Conservation (phyloP, 2,888 invertebrate species). For the Dicycla oo region DNA sequence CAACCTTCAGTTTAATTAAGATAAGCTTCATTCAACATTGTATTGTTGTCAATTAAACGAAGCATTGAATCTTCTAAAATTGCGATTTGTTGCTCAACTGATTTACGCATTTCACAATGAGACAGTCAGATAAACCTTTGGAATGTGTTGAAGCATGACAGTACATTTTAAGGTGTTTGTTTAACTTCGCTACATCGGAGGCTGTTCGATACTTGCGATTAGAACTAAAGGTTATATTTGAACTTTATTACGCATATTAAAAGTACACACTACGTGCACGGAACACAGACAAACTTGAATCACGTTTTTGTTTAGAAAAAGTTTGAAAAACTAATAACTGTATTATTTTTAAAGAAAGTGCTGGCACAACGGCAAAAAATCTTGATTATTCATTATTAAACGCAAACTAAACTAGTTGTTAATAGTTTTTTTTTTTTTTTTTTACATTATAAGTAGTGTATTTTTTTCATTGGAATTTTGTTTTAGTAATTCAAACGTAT, state of each 20-base stretch:
- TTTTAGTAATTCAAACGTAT: not conserved
- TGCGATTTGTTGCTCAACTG: slow-evolving; percentile 29
- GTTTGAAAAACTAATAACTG: not conserved
- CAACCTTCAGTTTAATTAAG: slow-evolving; percentile 15
- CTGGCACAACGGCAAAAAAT: not conserved
- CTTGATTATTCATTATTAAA: not conserved
- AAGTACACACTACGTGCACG: not conserved
- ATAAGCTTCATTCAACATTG: slow-evolving; percentile 25
- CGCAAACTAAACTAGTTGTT: not conserved
- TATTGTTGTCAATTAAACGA: slow-evolving; percentile 37
- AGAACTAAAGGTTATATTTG: slow-evolving; percentile 39
- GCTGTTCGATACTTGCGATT: slow-evolving; percentile 11
- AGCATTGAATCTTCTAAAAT: slow-evolving; percentile 31
- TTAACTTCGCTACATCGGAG: slow-evolving; percentile 29
- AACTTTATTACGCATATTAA: slow-evolving; percentile 14
- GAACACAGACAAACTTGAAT: slow-evolving; percentile 13
- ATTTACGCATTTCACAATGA: slow-evolving; percentile 38
- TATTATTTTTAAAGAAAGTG: not conserved
- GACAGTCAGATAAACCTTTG: slow-evolving; percentile 23
- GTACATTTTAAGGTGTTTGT: slow-evolving; percentile 42
- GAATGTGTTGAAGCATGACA: slow-evolving; percentile 31
- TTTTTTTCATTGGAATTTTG: not conserved
- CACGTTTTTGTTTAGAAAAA: not conserved
- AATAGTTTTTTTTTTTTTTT: not conserved
- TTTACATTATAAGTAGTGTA: not conserved